Conservation (phyloP, 2,797 vertebrate genomes). For the Petrocephalus schoutedeni region DNA sequence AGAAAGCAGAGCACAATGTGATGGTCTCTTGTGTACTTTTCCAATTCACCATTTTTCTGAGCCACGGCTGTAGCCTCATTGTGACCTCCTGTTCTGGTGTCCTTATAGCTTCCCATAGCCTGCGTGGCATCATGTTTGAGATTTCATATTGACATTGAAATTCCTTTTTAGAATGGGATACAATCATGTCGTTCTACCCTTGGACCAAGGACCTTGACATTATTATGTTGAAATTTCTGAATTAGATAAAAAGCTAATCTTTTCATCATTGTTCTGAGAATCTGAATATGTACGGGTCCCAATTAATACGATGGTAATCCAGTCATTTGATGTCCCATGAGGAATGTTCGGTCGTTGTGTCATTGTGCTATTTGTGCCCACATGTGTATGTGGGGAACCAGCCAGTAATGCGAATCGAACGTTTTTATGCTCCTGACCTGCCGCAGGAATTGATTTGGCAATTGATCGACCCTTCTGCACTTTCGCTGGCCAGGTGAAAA, state of each 20-base stretch:
- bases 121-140: not conserved
- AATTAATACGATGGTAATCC: not conserved
- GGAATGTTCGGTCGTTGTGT: not conserved
- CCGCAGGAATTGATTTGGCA: not conserved
- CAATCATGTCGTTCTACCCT: not conserved
- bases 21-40: not conserved
- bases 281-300: not conserved
- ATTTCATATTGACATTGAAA: not conserved
- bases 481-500: not conserved
- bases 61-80: not conserved
- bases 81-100: not conserved
- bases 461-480: not conserved
- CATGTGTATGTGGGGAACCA: not conserved
- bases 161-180: not conserved
- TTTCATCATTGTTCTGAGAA: not conserved
- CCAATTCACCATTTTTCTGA: not conserved
- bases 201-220: not conserved
- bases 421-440: not conserved
- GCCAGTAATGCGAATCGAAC: not conserved
- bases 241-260: not conserved
- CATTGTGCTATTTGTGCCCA: not conserved
- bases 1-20: not conserved
- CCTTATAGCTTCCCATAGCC: not conserved
- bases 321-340: not conserved
- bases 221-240: not conserved